Evolutionary conservation across 2,888 invertebrate genomes (phyloP).

Genomic region (Folsomia manolachei): DNA sequence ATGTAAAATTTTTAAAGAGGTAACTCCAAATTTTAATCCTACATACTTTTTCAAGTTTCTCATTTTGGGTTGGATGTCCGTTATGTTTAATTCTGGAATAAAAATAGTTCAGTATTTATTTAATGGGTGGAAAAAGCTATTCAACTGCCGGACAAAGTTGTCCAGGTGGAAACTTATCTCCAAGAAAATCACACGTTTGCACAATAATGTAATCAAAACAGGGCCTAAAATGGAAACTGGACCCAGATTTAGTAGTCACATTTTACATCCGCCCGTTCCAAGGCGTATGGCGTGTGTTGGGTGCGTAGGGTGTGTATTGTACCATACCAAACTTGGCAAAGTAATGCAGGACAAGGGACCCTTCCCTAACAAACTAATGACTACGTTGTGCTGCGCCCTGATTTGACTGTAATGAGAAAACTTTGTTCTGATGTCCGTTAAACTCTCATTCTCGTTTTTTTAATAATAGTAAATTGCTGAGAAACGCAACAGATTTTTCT

Average conservation of each 20-base stretch:
- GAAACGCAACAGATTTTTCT: background rate
- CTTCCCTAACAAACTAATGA: background rate
- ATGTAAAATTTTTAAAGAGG: background rate
- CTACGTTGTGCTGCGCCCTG: background rate
- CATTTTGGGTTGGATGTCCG: background rate
- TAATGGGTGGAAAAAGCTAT: no score
- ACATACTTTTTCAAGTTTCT: background rate
- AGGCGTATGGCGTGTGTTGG: background rate
- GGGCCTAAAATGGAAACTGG: slow-evolving; percentile 7
- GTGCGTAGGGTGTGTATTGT: no score
- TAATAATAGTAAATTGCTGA: background rate
- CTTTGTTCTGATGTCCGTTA: background rate
- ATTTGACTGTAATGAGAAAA: background rate
- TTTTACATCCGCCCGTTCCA: slow-evolving; percentile 4
- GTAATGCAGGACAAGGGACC: no score
- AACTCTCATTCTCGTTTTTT: background rate
- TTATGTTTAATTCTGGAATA: background rate
- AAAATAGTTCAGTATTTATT: no score
- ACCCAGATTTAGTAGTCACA: slow-evolving; percentile 6
- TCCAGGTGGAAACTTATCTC: slow-evolving; percentile 2
- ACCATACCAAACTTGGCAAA: no score
- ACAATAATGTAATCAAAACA: background rate
- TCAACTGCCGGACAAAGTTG: background rate
- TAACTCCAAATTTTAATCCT: background rate
- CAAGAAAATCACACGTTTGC: slow-evolving; percentile 4